These are phyloP conservation scores for Enteromius treurensis DNA, from an alignment of 2,797 vertebrate genomes.

Conservation along the genomic window DNA sequence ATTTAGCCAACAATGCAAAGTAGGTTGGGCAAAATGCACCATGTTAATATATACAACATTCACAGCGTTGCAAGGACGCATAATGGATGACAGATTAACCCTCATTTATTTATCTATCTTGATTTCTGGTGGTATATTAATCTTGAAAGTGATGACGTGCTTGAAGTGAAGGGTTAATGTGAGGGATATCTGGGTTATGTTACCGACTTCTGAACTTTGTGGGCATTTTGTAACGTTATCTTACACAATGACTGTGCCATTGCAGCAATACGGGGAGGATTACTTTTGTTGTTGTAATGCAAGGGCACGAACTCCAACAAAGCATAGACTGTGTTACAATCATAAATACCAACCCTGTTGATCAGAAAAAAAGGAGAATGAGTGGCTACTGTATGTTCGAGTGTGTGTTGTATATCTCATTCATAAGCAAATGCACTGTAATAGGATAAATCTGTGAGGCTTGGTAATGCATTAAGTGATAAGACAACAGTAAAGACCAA, in stretches of 20 bases:
- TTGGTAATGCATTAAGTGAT: neutral
- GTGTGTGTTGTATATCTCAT: neutral
- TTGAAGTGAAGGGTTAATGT: constrained; percentile 28
- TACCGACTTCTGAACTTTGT: constrained; percentile 1
- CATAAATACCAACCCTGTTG: neutral
- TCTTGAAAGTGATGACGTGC: neutral
- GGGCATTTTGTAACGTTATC: constrained; percentile 42
- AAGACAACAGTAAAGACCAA: constrained; percentile 10
- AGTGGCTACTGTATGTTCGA: neutral
- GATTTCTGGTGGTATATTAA: neutral
- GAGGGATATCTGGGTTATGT: neutral
- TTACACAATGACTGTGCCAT: constrained; percentile 26
- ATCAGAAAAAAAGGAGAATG: neutral
- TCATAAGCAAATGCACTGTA: neutral
- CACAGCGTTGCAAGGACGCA: neutral
- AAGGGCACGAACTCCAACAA: constrained; percentile 1
- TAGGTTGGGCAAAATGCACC: neutral
- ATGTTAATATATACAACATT: neutral
- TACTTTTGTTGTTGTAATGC: neutral
- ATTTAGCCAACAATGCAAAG: neutral
- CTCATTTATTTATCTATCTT: neutral
- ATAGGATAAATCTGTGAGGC: constrained; percentile 4
- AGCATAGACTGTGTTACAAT: neutral
- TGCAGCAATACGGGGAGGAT: constrained; percentile 13
- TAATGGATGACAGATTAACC: constrained; percentile 5